phyloP scores from a whole-genome alignment of 2,888 invertebrate species.

The Malachius bipustulatus region DNA sequence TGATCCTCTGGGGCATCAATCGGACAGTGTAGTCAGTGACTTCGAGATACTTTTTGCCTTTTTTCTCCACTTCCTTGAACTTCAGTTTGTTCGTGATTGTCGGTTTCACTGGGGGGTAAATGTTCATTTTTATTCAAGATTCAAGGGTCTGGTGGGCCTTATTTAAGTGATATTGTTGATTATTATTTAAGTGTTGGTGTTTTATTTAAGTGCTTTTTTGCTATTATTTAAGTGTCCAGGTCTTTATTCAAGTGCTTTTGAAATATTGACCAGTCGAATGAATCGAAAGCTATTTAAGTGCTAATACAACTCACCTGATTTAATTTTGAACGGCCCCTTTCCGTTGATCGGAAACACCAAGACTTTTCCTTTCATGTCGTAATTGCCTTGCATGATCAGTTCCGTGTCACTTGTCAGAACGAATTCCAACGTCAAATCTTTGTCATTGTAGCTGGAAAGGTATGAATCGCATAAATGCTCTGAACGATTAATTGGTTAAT shows the following conservation, averaged over 20 bases:
- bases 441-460: background rate
- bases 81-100: background rate
- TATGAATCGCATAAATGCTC: too few relatives aligned
- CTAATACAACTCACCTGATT: background rate
- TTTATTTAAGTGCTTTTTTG: too few relatives aligned
- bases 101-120: background rate
- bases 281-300: too few relatives aligned
- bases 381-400: background rate
- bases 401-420: background rate
- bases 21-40: background rate
- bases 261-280: too few relatives aligned
- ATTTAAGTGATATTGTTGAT: too few relatives aligned
- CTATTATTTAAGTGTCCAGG: too few relatives aligned
- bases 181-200: too few relatives aligned
- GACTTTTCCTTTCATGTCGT: background rate
- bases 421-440: slow-evolving; percentile 1
- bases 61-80: slow-evolving; percentile 1
- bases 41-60: background rate
- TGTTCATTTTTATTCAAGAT: too few relatives aligned
- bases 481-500: too few relatives aligned
- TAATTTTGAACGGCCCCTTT: background rate
- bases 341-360: background rate
- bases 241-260: too few relatives aligned
- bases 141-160: too few relatives aligned
- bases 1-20: background rate